Evolutionary conservation across 2,113 vertebrate genomes (phyloP).

Genomic region (Leptodactylus fuscus): DNA sequence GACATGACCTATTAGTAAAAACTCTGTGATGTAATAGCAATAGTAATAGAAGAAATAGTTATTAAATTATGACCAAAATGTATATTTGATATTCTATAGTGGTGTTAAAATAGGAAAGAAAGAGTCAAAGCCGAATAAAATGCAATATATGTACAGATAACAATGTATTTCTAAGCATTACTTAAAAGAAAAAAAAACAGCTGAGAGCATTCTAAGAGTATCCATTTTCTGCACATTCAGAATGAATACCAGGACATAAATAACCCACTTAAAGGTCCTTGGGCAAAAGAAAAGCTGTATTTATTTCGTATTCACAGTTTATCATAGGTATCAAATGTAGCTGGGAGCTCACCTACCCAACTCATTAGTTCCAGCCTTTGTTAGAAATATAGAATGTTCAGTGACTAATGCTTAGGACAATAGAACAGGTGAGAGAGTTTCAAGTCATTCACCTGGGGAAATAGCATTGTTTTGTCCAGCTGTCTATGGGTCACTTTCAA

Average conservation of each 20-base stretch:
- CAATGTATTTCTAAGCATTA: not conserved
- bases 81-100: not conserved
- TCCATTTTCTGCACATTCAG: slow-evolving; percentile 53
- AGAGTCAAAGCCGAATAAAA: not conserved
- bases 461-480: slow-evolving; percentile 60
- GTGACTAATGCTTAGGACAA: slow-evolving; percentile 58
- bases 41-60: too few species aligned
- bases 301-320: slow-evolving; percentile 77
- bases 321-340: slow-evolving; percentile 73
- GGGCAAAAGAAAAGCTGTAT: slow-evolving; percentile 73
- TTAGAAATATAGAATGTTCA: slow-evolving; percentile 58
- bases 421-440: slow-evolving; percentile 60
- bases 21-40: too few species aligned
- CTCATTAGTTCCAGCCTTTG: slow-evolving; percentile 57
- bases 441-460: slow-evolving; percentile 60
- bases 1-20: too few species aligned
- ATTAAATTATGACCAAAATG: not conserved
- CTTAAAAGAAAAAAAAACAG: not conserved
- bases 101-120: not conserved
- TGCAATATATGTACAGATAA: not conserved
- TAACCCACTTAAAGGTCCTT: slow-evolving; percentile 74
- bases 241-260: slow-evolving; percentile 77
- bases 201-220: slow-evolving; percentile 34
- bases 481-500: slow-evolving; percentile 58
- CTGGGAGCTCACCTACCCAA: slow-evolving; percentile 57